These are phyloP conservation scores for Bombyx mori DNA, from an alignment of 1,140 invertebrate species.

Conservation along the genomic window ASM3026992v2 NC_085122.1:5473001-5473500, in stretches of 20 bases:
- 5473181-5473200: constrained; percentile 23
- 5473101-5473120: constrained; percentile 31
- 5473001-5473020: constrained; percentile 33
- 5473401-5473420: neutral
- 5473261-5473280: too few species aligned
- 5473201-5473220: neutral
- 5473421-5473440: constrained; percentile 31
- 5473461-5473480: constrained; percentile 18
- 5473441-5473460: constrained; percentile 7
- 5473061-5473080: constrained; percentile 10
- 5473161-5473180: constrained; percentile 43
- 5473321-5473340: too few species aligned
- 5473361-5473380: neutral
- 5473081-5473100: constrained; percentile 9
- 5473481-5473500: constrained; percentile 56
- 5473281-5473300: too few species aligned
- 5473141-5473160: constrained; percentile 37
- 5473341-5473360: neutral
- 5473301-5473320: too few species aligned
- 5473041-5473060: constrained; percentile 49
- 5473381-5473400: too few species aligned
- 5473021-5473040: constrained; percentile 64
- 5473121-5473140: constrained; percentile 51
- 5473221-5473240: too few species aligned
- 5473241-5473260: too few species aligned